Percentiles rank a stretch among this genome's conserved stretches.
These are phyloP conservation scores for Heliconius nattereri DNA, from an alignment of 1,140 invertebrate species.

Conservation along the genomic window DNA sequence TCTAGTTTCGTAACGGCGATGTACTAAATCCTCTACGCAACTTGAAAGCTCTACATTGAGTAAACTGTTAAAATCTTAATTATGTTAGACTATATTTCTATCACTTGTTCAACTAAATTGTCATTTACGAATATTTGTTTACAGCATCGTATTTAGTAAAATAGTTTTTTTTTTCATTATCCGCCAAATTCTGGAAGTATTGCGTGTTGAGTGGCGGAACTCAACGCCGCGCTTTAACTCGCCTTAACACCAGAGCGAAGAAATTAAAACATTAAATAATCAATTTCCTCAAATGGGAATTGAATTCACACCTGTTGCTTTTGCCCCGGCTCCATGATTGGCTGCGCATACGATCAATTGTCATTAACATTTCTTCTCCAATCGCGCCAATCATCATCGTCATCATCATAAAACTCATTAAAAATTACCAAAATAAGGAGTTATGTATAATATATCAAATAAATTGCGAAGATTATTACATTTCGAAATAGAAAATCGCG, in stretches of 20 bases:
- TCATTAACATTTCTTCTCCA: neutral
- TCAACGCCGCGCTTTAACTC: neutral
- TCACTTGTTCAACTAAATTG: neutral
- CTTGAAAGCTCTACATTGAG: constrained; percentile 9
- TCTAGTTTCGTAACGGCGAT: constrained; percentile 33
- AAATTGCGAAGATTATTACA: neutral
- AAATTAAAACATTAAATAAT: neutral
- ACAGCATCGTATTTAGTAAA: neutral
- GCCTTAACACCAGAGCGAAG: neutral
- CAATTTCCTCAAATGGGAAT: neutral
- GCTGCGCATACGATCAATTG: neutral
- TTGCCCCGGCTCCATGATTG: too few species aligned
- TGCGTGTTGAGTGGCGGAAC: neutral
- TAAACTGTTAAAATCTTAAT: constrained; percentile 13
- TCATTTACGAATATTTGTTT: neutral
- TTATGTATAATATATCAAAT: neutral
- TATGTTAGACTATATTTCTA: constrained; percentile 7
- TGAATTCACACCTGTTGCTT: neutral
- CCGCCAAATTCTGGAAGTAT: neutral
- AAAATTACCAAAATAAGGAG: neutral
- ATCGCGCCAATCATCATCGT: too few species aligned
- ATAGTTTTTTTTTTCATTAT: neutral
- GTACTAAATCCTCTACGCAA: constrained; percentile 11
- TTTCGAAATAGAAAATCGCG: constrained; percentile 12
- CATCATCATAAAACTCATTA: neutral